These are phyloP conservation scores for Oncorhynchus tshawytscha DNA, from an alignment of 2,113 vertebrate genomes.

Conservation along the genomic window DNA sequence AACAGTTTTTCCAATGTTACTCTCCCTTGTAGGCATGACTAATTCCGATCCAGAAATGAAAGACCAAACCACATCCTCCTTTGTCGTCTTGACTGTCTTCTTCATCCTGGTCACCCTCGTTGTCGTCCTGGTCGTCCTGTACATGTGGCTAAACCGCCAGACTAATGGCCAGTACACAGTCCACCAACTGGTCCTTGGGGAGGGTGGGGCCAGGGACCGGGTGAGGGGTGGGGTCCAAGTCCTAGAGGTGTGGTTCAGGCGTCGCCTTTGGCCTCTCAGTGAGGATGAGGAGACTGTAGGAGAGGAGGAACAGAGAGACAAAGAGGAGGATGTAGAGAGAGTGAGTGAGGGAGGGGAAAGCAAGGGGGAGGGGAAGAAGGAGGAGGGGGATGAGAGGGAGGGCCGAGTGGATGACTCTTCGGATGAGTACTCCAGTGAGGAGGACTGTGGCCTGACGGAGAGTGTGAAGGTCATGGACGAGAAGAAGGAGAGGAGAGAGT, in stretches of 20 bases:
- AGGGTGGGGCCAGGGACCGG: slow-evolving; percentile 64
- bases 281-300: slow-evolving; percentile 32
- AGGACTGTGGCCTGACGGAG: neutral
- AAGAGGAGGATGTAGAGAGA: slow-evolving; percentile 23
- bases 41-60: too few species aligned
- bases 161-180: slow-evolving; percentile 61
- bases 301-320: slow-evolving; percentile 26
- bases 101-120: slow-evolving; percentile 31
- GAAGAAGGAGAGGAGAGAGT: neutral
- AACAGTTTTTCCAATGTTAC: neutral
- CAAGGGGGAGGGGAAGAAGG: neutral
- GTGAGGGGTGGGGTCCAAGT: slow-evolving; percentile 19
- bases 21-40: neutral
- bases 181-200: slow-evolving; percentile 43
- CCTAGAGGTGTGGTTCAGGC: slow-evolving; percentile 40
- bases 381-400: neutral
- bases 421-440: slow-evolving; percentile 45
- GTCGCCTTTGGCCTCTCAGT: slow-evolving; percentile 45
- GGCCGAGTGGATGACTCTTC: slow-evolving; percentile 21
- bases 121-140: slow-evolving; percentile 53
- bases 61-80: rapidly evolving
- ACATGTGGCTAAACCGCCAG: slow-evolving; percentile 66
- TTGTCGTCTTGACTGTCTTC: neutral
- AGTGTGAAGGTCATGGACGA: rapidly evolving
- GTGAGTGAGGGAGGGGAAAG: slow-evolving; percentile 9